phyloP scores from a whole-genome alignment of 1,140 invertebrate species.

The Temnothorax curvispinosus region DNA sequence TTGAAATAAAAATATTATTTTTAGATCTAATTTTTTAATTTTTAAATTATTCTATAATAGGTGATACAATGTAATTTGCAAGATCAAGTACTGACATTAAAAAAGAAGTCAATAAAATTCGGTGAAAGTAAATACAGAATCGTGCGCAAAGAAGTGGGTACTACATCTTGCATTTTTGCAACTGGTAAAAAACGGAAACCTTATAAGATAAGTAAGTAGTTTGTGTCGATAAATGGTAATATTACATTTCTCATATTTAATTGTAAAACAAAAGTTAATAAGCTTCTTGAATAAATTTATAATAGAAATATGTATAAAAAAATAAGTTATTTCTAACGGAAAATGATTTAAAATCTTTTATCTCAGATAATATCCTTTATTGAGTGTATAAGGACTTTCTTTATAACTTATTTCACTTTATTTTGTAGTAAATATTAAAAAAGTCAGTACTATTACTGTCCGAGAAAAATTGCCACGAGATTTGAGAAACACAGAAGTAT shows the following conservation, averaged over 20 bases:
- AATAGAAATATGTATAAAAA: not conserved
- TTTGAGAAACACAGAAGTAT: not conserved
- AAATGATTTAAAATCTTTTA: not conserved
- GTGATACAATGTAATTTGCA: not conserved
- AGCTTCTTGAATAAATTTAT: not conserved
- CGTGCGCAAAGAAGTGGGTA: not conserved
- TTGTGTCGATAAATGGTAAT: not conserved
- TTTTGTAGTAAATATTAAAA: slow-evolving; percentile 36
- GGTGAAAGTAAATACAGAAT: slow-evolving; percentile 13
- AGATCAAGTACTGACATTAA: not conserved
- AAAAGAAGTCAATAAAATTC: slow-evolving; percentile 15
- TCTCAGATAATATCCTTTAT: not conserved
- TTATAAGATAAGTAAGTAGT: slow-evolving; percentile 23
- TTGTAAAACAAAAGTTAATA: not conserved
- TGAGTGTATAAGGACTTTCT: not conserved
- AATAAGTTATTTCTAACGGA: not conserved
- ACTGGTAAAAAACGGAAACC: slow-evolving; percentile 32
- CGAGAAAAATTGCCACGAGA: slow-evolving; percentile 6
- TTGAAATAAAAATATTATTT: not conserved
- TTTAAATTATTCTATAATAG: not conserved
- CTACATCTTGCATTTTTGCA: slow-evolving; percentile 36
- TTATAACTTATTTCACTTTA: not conserved
- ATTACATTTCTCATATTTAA: not conserved
- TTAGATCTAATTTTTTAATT: not conserved
- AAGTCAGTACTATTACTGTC: slow-evolving; percentile 27